Evolutionary conservation across 2,888 invertebrate genomes (phyloP).

Genomic region (Arenicola marina): DNA sequence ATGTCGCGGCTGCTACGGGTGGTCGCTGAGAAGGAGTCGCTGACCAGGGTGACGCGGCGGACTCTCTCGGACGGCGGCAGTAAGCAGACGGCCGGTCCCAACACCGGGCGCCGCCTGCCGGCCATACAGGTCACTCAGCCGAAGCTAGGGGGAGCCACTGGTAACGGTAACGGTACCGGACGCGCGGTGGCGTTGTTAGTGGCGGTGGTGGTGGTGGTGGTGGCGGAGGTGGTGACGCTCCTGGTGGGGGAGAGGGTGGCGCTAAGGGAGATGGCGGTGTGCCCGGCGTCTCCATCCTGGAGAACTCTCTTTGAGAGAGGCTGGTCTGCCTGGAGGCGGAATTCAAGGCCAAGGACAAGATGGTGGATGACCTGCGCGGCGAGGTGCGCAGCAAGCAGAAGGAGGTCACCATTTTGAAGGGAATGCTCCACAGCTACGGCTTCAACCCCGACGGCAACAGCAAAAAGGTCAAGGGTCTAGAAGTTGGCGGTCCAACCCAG

Average conservation of each 20-base stretch:
- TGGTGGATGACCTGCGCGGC: background rate
- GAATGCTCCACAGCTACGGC: background rate
- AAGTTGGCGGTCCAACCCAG: too few species aligned
- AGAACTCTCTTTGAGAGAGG: background rate
- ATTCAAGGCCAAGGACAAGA: background rate
- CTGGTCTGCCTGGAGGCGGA: background rate
- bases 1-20: background rate
- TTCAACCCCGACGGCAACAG: too few species aligned
- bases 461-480: too few species aligned
- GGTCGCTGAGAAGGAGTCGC: background rate
- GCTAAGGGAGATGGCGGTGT: background rate
- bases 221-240: too few species aligned
- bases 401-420: background rate
- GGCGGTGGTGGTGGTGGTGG: too few species aligned
- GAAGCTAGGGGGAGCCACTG: too few species aligned
- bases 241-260: too few species aligned
- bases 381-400: background rate
- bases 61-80: background rate
- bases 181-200: too few species aligned
- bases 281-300: background rate
- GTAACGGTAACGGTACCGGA: too few species aligned
- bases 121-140: too few species aligned
- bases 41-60: background rate
- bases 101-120: background rate
- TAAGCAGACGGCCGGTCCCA: background rate